Evolutionary conservation across 2,113 vertebrate species (phyloP).

Genomic region (Hypanus sabinus): DNA sequence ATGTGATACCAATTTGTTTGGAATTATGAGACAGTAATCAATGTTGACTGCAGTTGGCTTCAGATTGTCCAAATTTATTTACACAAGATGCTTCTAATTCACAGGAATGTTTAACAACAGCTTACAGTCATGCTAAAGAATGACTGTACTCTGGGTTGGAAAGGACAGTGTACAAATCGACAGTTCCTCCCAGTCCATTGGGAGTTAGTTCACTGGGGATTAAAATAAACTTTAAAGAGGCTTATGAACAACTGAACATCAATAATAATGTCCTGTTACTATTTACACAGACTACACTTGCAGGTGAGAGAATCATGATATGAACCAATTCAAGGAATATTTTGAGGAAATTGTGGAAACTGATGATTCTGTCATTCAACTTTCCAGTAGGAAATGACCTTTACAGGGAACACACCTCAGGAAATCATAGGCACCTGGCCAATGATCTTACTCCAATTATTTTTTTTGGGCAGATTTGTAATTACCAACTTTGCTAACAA

Average conservation of each 20-base stretch:
- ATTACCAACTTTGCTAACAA: too few relatives aligned
- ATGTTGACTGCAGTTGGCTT: neutral
- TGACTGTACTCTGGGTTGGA: neutral
- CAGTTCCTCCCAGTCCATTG: neutral
- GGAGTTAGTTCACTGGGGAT: neutral
- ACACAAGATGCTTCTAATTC: neutral
- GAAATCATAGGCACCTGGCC: neutral
- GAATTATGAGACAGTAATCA: neutral
- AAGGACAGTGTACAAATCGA: neutral
- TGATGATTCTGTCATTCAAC: neutral
- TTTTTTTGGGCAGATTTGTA: neutral
- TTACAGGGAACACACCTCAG: neutral
- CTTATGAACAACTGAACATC: neutral
- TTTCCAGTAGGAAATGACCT: neutral
- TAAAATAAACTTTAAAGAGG: neutral
- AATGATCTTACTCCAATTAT: neutral
- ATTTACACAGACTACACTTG: conserved; percentile 7
- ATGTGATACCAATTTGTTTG: neutral
- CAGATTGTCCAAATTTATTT: neutral
- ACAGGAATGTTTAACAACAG: neutral
- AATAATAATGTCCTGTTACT: neutral
- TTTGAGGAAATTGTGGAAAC: neutral
- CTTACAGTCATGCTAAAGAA: neutral
- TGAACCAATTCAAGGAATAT: conserved; percentile 12
- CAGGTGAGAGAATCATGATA: neutral